These are phyloP conservation scores for Diarsia brunnea DNA, from an alignment of 2,888 invertebrate species.

Conservation along the genomic window DNA sequence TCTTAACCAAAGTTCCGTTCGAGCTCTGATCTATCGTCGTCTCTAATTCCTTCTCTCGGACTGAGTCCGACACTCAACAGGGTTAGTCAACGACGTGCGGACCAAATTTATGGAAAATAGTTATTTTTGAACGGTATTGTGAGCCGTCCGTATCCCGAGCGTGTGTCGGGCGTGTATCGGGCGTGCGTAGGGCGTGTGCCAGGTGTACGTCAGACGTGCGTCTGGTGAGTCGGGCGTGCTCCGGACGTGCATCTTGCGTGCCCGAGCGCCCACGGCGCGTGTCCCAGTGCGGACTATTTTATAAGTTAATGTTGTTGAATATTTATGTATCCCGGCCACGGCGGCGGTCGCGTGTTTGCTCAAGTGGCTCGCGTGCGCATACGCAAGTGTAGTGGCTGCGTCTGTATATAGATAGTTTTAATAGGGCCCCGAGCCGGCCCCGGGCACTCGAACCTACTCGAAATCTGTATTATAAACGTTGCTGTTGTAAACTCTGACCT, in stretches of 20 bases:
- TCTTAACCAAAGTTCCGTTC: constrained; percentile 88
- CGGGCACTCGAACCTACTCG: constrained; percentile 72
- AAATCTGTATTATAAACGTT: constrained; percentile 71
- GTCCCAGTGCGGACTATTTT: constrained; percentile 68
- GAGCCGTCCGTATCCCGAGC: constrained; percentile 75
- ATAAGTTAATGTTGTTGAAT: constrained; percentile 78
- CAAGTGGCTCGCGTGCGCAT: constrained; percentile 85
- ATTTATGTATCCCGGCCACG: constrained; percentile 75
- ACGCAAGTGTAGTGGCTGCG: constrained; percentile 85
- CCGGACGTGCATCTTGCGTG: constrained; percentile 25
- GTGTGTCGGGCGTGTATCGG: constrained; percentile 66
- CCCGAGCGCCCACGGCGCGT: constrained; percentile 67
- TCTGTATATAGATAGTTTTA: constrained; percentile 87
- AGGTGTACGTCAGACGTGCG: neutral
- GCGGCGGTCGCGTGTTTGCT: constrained; percentile 82
- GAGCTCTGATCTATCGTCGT: constrained; percentile 78
- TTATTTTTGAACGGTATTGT: constrained; percentile 77
- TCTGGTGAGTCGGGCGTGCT: constrained; percentile 66
- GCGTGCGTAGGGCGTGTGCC: constrained; percentile 56
- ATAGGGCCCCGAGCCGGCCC: constrained; percentile 76
- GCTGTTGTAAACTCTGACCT: constrained; percentile 70
- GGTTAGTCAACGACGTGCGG: constrained; percentile 85
- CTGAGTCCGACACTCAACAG: constrained; percentile 80
- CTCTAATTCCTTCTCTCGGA: constrained; percentile 79
- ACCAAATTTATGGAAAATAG: constrained; percentile 80